Evolutionary conservation across 2,888 invertebrate species (phyloP).

Genomic region (Leptogaster cylindrica): DNA sequence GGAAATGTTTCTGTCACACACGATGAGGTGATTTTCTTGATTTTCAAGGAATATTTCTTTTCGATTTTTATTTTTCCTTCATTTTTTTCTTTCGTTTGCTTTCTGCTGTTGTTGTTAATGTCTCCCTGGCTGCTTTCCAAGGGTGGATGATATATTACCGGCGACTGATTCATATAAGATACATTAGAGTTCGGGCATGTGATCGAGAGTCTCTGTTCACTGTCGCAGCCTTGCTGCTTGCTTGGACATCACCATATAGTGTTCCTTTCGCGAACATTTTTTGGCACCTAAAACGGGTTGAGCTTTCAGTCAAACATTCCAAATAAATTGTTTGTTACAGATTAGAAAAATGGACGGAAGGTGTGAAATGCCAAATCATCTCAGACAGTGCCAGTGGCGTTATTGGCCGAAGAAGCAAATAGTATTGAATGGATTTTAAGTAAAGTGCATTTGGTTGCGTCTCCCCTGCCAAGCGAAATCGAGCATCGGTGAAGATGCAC

Average conservation of each 20-base stretch:
- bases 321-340: neutral
- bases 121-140: slow-evolving; percentile 42
- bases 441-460: too few relatives aligned
- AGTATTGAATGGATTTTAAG: too few relatives aligned
- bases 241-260: neutral
- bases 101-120: slow-evolving; percentile 27
- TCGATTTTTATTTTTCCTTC: too few relatives aligned
- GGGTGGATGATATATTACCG: slow-evolving; percentile 38
- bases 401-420: too few relatives aligned
- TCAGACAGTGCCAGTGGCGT: neutral
- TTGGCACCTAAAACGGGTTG: slow-evolving; percentile 13
- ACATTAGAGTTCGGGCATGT: slow-evolving; percentile 22
- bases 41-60: slow-evolving; percentile 23
- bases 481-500: slow-evolving; percentile 6
- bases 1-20: slow-evolving; percentile 38
- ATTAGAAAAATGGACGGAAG: slow-evolving; percentile 4
- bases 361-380: slow-evolving; percentile 10
- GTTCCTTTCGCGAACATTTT: slow-evolving; percentile 16
- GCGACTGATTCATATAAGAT: slow-evolving; percentile 38
- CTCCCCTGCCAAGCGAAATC: neutral
- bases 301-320: neutral
- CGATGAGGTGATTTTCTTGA: slow-evolving; percentile 38
- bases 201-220: slow-evolving; percentile 19
- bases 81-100: too few relatives aligned
- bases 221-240: slow-evolving; percentile 12